phyloP scores from a whole-genome alignment of 53 echinoderm and acorn worm species.

The Zoroaster sp. region DNA sequence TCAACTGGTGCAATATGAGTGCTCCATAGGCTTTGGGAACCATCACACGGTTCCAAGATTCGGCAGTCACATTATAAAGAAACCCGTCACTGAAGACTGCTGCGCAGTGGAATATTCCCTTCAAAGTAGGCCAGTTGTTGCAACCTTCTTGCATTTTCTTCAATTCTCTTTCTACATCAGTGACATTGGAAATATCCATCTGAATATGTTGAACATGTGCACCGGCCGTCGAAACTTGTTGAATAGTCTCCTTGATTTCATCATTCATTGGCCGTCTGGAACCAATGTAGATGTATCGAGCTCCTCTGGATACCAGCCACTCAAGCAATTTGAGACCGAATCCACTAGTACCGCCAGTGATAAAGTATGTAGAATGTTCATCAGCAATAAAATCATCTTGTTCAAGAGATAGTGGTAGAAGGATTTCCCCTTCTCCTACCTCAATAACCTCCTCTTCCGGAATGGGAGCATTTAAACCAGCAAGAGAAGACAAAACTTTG shows the following conservation, averaged over 20 bases:
- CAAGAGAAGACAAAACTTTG: background rate
- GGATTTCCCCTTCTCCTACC: background rate
- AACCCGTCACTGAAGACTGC: slow-evolving; percentile 76
- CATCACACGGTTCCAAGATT: slow-evolving; percentile 92
- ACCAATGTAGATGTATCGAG: slow-evolving; percentile 85
- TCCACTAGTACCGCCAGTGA: slow-evolving; percentile 93
- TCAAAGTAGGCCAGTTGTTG: slow-evolving; percentile 79
- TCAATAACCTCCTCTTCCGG: background rate
- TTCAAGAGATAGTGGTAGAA: slow-evolving; percentile 3
- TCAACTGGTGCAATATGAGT: slow-evolving; percentile 82
- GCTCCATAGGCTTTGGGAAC: slow-evolving; percentile 94
- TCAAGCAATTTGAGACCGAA: slow-evolving; percentile 88
- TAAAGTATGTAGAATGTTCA: slow-evolving; percentile 78
- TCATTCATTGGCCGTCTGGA: slow-evolving; percentile 86
- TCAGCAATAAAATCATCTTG: slow-evolving; percentile 68
- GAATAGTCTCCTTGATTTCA: slow-evolving; percentile 84
- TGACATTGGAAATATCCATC: slow-evolving; percentile 75
- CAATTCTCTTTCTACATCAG: slow-evolving; percentile 88
- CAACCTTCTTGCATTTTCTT: slow-evolving; percentile 78
- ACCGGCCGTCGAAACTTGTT: slow-evolving; percentile 82
- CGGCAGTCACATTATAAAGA: slow-evolving; percentile 69
- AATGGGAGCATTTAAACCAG: background rate
- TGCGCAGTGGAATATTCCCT: slow-evolving; percentile 96
- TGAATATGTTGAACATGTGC: slow-evolving; percentile 87
- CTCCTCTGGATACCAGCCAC: slow-evolving; percentile 91